Base-by-base conservation (phyloP, 1,140 invertebrate genomes). In the Pteromalus puparum region DNA sequence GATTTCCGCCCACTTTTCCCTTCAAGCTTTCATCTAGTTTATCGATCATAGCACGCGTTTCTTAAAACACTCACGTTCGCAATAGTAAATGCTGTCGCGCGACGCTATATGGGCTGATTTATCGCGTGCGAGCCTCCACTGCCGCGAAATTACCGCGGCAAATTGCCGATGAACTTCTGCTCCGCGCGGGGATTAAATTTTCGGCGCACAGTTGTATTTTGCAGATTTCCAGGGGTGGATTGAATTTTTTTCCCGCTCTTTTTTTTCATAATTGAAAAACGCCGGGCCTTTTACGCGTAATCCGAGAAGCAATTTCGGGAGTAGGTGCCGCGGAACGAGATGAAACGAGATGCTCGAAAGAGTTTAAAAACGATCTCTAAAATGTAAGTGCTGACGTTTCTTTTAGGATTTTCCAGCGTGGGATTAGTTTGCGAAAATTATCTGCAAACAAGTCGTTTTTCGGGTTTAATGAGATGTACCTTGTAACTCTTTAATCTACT, bases 61-160 rank as follows among this genome's bases (percentile, higher is more conserved):
- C 30, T 73, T 73, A 34, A 73, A 73, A 34, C 30, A 42, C 34
- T 73, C 72, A 42, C 72, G 72, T 73, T 34, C 21, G 72, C 18
- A 73, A 38, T 21, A 42, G 72, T 73, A 73, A 73, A 73, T 38
- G 72, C 72, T 5, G 7, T 61, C 21, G 53, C 53, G 0, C 4
- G 15, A 7, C 53, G 21, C 53, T 7, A 48, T 46, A 46, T 46
- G 18, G 18, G 21, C 21, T 61, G 21, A 61, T 61, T 61, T 61
- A 61, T 61, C 12, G 21, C 53, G 1, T 7, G 4, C 1, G 21
- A 61, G 53, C 21, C 21, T n/a, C 53, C 18, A 1, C 53, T 34
- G 30, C 30, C 53, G 21, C 53, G 53, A 61, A 61, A 61, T 61
- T 18, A 61, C 21, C 53, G 21, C 53, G 5, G 18, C 53, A 61